These are phyloP conservation scores for Masnerella sp. DNA, from an alignment of 2,888 invertebrate genomes.

Conservation along the genomic window DNA sequence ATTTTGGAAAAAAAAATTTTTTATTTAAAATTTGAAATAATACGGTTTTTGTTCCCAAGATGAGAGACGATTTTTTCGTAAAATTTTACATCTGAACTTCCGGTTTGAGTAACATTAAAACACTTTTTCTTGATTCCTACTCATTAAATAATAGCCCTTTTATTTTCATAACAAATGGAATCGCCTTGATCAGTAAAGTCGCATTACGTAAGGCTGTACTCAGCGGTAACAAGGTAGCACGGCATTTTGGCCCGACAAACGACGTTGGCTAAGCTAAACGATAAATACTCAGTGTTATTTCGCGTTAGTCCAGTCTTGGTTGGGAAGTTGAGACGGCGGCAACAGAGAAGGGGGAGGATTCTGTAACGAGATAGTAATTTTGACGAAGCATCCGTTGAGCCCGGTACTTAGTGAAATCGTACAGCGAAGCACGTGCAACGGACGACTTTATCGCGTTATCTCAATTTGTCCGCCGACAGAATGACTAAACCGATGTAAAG, in stretches of 20 bases:
- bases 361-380: conserved; percentile 59
- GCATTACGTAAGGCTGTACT: conserved; percentile 1
- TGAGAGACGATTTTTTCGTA: no score
- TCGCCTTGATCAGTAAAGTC: conserved; percentile 2
- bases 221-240: conserved; percentile 7
- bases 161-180: no score
- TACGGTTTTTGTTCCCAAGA: no score
- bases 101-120: no score
- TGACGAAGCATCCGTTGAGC: conserved; percentile 54
- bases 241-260: conserved; percentile 17
- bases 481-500: conserved; percentile 52
- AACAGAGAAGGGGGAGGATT: conserved; percentile 1
- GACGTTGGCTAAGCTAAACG: conserved; percentile 43
- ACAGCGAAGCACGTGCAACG: conserved; percentile 45
- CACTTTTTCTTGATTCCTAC: no score
- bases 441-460: conserved; percentile 57
- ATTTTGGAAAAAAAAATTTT: no score
- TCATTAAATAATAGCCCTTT: no score
- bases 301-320: conserved; percentile 37
- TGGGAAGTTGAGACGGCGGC: conserved; percentile 34
- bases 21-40: no score
- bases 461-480: conserved; percentile 52
- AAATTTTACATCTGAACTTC: no score
- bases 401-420: conserved; percentile 47
- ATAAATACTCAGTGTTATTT: conserved; percentile 49